Conservation (phyloP, 2,797 vertebrate species). For the Nyctalus aviator region DNA sequence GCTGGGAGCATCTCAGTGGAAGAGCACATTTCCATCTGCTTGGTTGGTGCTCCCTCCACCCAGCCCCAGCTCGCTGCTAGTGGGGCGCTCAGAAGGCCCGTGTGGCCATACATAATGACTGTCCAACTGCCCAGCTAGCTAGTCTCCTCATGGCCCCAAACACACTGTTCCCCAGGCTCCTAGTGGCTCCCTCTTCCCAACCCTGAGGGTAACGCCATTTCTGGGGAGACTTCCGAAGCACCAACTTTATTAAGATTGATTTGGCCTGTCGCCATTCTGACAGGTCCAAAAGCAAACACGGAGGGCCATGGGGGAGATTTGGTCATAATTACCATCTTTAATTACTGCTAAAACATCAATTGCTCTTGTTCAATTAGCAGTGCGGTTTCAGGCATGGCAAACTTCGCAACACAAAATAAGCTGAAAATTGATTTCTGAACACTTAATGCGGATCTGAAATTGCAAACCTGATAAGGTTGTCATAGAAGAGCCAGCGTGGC, state of each 20-base stretch:
- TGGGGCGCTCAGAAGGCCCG: neutral
- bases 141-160: neutral
- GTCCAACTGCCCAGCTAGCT: neutral
- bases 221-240: slow-evolving; percentile 78
- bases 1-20: neutral
- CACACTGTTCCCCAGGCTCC: neutral
- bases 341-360: slow-evolving; percentile 93
- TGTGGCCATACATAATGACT: neutral
- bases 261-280: slow-evolving; percentile 84
- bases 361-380: slow-evolving; percentile 93
- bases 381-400: slow-evolving; percentile 88
- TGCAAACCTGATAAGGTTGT: slow-evolving; percentile 87
- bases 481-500: slow-evolving; percentile 75
- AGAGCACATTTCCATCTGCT: neutral
- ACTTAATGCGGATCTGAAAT: slow-evolving; percentile 85
- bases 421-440: slow-evolving; percentile 91
- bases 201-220: slow-evolving; percentile 69
- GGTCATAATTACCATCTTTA: slow-evolving; percentile 92
- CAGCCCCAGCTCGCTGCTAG: neutral
- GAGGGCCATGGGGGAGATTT: slow-evolving; percentile 87
- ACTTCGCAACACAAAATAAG: slow-evolving; percentile 89
- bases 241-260: slow-evolving; percentile 88
- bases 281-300: slow-evolving; percentile 89
- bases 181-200: neutral
- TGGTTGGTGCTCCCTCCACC: neutral